Evolutionary conservation across 1,140 invertebrate species (phyloP).

Genomic region (Lepidostoma basale): DNA sequence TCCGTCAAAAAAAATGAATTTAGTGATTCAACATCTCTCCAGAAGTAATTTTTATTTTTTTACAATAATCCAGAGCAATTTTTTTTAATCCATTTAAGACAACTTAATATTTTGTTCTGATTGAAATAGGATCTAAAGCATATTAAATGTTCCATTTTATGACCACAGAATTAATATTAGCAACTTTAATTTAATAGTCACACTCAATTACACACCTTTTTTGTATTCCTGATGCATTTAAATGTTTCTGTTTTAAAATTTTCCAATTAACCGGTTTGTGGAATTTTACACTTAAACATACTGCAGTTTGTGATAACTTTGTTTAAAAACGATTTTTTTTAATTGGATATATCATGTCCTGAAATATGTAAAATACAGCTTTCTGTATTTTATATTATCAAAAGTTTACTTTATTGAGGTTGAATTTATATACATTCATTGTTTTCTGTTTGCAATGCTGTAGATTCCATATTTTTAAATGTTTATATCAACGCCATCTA

Average conservation of each 20-base stretch:
- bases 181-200: neutral
- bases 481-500: too few species aligned
- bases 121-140: neutral
- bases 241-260: too few species aligned
- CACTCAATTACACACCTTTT: neutral
- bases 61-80: neutral
- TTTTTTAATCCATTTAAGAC: neutral
- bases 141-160: neutral
- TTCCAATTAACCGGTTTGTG: too few species aligned
- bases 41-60: conserved; percentile 52
- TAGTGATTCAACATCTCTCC: conserved; percentile 60
- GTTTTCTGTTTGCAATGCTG: neutral
- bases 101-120: neutral
- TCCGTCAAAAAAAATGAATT: conserved; percentile 57
- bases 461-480: neutral
- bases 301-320: too few species aligned
- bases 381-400: neutral
- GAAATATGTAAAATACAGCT: neutral
- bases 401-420: neutral
- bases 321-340: too few species aligned
- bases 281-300: too few species aligned
- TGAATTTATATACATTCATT: neutral
- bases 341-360: neutral
- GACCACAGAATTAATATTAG: neutral
- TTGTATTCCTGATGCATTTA: neutral